Conservation (phyloP, 35 echinoderm and acorn worm species). For the Stichopus chloronotus region DNA sequence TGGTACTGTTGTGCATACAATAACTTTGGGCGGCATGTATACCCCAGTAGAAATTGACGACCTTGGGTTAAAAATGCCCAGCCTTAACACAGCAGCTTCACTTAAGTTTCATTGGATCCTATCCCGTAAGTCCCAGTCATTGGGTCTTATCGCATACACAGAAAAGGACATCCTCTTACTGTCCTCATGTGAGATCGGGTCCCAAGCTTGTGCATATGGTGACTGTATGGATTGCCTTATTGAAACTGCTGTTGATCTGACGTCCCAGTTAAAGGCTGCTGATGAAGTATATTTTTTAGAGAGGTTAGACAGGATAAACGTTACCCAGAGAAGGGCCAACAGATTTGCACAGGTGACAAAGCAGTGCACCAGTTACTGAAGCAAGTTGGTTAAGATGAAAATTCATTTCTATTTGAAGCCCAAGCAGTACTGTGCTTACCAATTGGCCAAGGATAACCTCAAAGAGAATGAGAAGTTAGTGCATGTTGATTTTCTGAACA, state of each 20-base stretch:
- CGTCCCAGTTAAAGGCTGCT: neutral
- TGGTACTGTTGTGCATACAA: no score
- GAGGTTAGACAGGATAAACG: neutral
- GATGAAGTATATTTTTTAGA: slow-evolving; percentile 23
- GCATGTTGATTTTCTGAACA: slow-evolving; percentile 57
- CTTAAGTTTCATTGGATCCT: no score
- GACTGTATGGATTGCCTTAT: slow-evolving; percentile 24
- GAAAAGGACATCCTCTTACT: neutral
- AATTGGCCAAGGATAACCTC: neutral
- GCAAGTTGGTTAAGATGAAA: neutral
- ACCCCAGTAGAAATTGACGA: no score
- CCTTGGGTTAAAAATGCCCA: no score
- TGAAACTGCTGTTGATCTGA: no score
- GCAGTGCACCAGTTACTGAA: no score
- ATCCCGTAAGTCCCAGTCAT: no score
- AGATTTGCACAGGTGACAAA: no score
- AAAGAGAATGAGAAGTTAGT: slow-evolving; percentile 25
- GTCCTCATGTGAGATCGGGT: slow-evolving; percentile 19
- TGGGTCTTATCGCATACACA: neutral
- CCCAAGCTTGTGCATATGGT: slow-evolving; percentile 29
- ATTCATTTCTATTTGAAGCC: slow-evolving; percentile 43
- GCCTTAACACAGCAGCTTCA: no score
- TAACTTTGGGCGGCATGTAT: no score
- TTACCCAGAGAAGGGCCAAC: no score
- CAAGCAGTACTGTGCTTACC: slow-evolving; percentile 46